A percentile compares a stretch with the other conserved stretches of the same genome.
Evolutionary conservation across 2,797 vertebrate species (phyloP).

Genomic region (Mormyrus hasselquistii): DNA sequence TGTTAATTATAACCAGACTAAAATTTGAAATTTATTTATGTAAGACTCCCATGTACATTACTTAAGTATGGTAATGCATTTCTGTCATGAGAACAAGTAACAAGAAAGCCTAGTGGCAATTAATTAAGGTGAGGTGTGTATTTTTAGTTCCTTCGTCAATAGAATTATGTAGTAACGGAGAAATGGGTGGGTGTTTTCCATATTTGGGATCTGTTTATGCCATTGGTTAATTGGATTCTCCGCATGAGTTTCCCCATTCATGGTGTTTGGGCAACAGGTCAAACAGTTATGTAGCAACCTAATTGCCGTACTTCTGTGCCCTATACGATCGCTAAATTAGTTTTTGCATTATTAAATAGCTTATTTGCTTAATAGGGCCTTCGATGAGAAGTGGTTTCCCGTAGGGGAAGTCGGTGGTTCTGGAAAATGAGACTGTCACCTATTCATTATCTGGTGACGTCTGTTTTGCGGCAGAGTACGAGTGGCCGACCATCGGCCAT

Average conservation of each 20-base stretch:
- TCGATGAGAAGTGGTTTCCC: slow-evolving; percentile 7
- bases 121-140: neutral
- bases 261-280: slow-evolving; percentile 13
- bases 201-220: neutral
- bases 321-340: slow-evolving; percentile 22
- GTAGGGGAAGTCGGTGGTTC: neutral
- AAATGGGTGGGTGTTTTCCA: neutral
- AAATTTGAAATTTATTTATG: neutral
- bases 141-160: neutral
- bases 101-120: neutral
- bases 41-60: neutral
- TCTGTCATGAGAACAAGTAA: neutral
- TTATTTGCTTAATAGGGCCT: slow-evolving; percentile 23
- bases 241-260: slow-evolving; percentile 8
- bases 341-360: slow-evolving; percentile 23
- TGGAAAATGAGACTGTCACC: neutral
- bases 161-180: neutral
- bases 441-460: neutral
- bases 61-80: neutral
- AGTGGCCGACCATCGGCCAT: neutral
- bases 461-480: neutral
- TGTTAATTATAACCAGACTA: neutral
- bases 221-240: slow-evolving; percentile 20
- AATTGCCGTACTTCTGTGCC: slow-evolving; percentile 19
- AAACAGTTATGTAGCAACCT: slow-evolving; percentile 20